phyloP scores from a whole-genome alignment of 2,797 vertebrate genomes.

The Sebastes trivittatus region DNA sequence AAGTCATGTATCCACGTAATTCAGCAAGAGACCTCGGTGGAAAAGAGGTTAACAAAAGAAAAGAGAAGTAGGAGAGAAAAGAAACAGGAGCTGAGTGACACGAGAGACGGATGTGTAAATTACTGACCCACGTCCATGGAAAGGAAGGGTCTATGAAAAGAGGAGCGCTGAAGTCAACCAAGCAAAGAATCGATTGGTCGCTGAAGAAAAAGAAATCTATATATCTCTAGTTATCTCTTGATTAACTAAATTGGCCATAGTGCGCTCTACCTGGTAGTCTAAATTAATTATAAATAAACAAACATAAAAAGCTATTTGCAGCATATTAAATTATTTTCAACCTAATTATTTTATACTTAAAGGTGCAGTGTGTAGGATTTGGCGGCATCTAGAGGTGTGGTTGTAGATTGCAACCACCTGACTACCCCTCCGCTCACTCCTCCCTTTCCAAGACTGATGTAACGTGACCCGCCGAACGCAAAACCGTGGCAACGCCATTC shows the following conservation, averaged over 20 bases:
- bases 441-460: not conserved
- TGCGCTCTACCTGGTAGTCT: not conserved
- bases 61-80: not conserved
- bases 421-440: not conserved
- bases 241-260: not conserved
- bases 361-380: not conserved
- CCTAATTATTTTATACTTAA: not conserved
- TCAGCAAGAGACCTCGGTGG: not conserved
- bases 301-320: too few species aligned
- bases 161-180: not conserved
- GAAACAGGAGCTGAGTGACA: not conserved
- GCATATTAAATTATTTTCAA: not conserved
- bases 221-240: not conserved
- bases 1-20: not conserved
- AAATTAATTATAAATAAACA: not conserved
- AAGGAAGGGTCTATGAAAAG: conserved; percentile 13
- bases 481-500: too few species aligned
- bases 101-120: not conserved
- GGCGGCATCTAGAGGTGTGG: not conserved
- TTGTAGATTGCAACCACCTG: not conserved
- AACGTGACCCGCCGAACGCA: too few species aligned
- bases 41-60: not conserved
- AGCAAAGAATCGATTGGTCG: not conserved
- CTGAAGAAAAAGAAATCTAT: not conserved
- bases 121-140: conserved; percentile 32